Conservation (phyloP, 1,140 invertebrate genomes). For the Limonius californicus region DNA sequence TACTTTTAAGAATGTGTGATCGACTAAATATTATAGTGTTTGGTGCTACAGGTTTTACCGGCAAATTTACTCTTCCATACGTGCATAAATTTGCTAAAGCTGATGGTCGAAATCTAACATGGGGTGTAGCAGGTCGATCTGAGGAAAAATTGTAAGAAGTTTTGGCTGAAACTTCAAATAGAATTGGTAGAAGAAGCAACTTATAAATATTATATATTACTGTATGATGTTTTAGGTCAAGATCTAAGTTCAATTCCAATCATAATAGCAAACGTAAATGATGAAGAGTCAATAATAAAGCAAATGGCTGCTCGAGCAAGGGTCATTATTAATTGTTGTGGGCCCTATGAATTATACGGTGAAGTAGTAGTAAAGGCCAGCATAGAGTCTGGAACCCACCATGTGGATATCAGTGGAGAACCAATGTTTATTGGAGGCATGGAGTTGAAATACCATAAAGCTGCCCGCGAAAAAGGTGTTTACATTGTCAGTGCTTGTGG, state of each 20-base stretch:
- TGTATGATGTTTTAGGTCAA: constrained; percentile 47
- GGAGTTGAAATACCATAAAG: constrained; percentile 72
- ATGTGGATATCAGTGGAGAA: constrained; percentile 89
- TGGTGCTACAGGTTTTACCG: constrained; percentile 81
- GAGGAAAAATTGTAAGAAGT: constrained; percentile 65
- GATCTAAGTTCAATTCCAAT: constrained; percentile 59
- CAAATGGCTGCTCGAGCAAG: constrained; percentile 70
- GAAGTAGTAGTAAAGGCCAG: constrained; percentile 87
- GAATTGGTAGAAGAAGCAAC: not conserved
- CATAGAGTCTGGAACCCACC: constrained; percentile 71
- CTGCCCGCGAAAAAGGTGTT: constrained; percentile 65
- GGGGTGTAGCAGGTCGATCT: constrained; percentile 69
- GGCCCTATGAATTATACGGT: constrained; percentile 84
- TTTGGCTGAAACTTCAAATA: constrained; percentile 53
- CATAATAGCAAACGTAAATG: constrained; percentile 71
- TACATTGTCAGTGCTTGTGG: constrained; percentile 87
- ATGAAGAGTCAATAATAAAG: constrained; percentile 64
- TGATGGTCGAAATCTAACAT: constrained; percentile 50
- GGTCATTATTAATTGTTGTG: constrained; percentile 80
- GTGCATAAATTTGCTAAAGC: constrained; percentile 37
- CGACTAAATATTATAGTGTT: constrained; percentile 69
- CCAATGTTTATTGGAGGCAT: constrained; percentile 81
- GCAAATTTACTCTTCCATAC: constrained; percentile 58
- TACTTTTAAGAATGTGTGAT: constrained; percentile 25
- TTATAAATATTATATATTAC: not conserved